Conservation (phyloP, 2,797 vertebrate genomes). For the Macropodus opercularis region DNA sequence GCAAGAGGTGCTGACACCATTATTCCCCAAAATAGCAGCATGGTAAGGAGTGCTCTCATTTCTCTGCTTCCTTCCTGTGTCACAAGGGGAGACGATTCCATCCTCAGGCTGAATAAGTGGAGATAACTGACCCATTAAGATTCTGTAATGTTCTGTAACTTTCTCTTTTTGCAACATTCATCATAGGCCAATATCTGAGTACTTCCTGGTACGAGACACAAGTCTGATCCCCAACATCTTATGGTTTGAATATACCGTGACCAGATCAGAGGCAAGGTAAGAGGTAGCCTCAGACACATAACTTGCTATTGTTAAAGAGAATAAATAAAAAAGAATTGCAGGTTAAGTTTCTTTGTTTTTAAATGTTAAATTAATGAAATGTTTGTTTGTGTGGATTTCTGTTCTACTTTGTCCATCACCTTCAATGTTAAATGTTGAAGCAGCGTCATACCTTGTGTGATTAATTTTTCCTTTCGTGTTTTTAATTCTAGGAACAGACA, state of each 20-base stretch:
- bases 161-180: constrained; percentile 3
- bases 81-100: constrained; percentile 34
- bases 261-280: constrained; percentile 98
- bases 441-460: too few relatives aligned
- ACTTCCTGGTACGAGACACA: constrained; percentile 98
- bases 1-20: constrained; percentile 95
- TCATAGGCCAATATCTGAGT: constrained; percentile 95
- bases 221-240: constrained; percentile 99
- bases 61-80: constrained; percentile 29
- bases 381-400: too few relatives aligned
- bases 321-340: too few relatives aligned
- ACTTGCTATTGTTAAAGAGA: not conserved
- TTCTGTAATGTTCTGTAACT: constrained; percentile 4
- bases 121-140: constrained; percentile 2
- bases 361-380: too few relatives aligned
- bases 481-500: constrained; percentile 90
- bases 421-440: too few relatives aligned
- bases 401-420: too few relatives aligned
- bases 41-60: constrained; percentile 84
- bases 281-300: not conserved
- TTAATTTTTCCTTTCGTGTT: not conserved
- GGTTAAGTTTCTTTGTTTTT: too few relatives aligned
- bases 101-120: constrained; percentile 26
- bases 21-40: constrained; percentile 97
- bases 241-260: constrained; percentile 99